Percentiles rank a stretch among this genome's conserved stretches.
Conservation (phyloP, 2,113 vertebrate genomes). For the Halichoerus grypus region DNA sequence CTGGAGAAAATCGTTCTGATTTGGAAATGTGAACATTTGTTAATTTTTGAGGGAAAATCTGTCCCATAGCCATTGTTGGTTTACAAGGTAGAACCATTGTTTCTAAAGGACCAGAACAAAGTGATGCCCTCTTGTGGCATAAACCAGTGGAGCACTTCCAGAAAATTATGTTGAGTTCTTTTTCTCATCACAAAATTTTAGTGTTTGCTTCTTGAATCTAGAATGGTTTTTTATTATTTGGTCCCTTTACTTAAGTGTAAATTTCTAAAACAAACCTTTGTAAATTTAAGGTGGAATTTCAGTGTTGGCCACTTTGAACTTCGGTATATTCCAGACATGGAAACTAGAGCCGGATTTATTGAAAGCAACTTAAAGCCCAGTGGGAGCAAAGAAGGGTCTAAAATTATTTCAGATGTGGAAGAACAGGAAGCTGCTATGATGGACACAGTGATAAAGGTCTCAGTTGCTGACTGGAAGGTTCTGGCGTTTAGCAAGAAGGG, state of each 20-base stretch:
- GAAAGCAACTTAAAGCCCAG: constrained; percentile 91
- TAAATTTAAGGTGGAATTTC: constrained; percentile 97
- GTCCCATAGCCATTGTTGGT: not conserved
- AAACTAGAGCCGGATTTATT: constrained; percentile 92
- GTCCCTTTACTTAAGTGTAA: constrained; percentile 44
- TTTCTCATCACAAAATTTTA: not conserved
- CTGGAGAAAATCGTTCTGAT: not conserved
- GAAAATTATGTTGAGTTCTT: not conserved
- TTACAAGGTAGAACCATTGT: not conserved
- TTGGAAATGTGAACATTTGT: not conserved
- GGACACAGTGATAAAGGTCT: constrained; percentile 97
- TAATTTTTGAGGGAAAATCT: not conserved
- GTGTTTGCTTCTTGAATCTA: not conserved
- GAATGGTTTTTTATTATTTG: constrained; percentile 40
- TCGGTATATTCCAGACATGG: constrained; percentile 93
- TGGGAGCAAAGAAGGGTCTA: constrained; percentile 88
- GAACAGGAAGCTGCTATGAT: constrained; percentile 89
- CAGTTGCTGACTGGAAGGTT: constrained; percentile 98
- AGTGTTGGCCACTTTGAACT: constrained; percentile 98
- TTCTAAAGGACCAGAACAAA: not conserved
- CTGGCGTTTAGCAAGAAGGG: constrained; percentile 94
- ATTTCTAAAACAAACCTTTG: constrained; percentile 75
- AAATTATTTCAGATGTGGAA: constrained; percentile 93
- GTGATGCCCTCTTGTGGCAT: constrained; percentile 60
- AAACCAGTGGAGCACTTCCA: not conserved